These are phyloP conservation scores for Acrocera orbiculus DNA, from an alignment of 2,888 invertebrate genomes.

Conservation along the genomic window DNA sequence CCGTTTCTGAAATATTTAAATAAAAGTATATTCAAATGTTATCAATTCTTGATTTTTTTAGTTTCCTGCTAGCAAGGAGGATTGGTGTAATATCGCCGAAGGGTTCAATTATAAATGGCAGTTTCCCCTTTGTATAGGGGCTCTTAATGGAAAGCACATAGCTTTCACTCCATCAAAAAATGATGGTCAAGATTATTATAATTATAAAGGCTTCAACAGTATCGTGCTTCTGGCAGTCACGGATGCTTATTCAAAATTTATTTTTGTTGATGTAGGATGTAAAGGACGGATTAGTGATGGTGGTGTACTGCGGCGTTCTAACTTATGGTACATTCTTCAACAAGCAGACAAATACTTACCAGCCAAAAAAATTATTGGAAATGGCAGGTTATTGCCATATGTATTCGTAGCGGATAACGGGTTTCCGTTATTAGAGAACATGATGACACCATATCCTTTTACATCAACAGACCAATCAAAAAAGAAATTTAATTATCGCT, in stretches of 20 bases:
- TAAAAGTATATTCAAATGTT: too few species aligned
- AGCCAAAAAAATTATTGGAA: constrained; percentile 10
- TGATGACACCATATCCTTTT: constrained; percentile 11
- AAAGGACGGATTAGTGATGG: constrained; percentile 6
- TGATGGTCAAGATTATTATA: constrained; percentile 4
- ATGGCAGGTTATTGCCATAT: constrained; percentile 11
- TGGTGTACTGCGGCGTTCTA: constrained; percentile 4
- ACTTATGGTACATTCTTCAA: constrained; percentile 3
- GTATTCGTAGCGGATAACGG: constrained; percentile 12
- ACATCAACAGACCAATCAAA: constrained; percentile 3
- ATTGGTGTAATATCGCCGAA: constrained; percentile 13
- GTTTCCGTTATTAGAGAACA: constrained; percentile 11
- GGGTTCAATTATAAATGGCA: constrained; percentile 12
- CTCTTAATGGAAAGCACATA: too few species aligned
- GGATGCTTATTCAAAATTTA: constrained; percentile 12
- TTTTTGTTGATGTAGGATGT: constrained; percentile 12
- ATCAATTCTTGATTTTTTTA: constrained; percentile 7
- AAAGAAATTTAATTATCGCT: constrained; percentile 5
- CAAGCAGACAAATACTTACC: constrained; percentile 5
- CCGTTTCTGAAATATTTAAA: too few species aligned
- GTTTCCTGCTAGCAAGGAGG: constrained; percentile 7
- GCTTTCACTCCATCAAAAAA: constrained; percentile 3
- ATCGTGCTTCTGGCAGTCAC: constrained; percentile 10
- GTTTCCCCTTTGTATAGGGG: too few species aligned
- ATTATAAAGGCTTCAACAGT: too few species aligned